Evolutionary conservation across 2,888 invertebrate species (phyloP).

Genomic region (Sinelater perroti): DNA sequence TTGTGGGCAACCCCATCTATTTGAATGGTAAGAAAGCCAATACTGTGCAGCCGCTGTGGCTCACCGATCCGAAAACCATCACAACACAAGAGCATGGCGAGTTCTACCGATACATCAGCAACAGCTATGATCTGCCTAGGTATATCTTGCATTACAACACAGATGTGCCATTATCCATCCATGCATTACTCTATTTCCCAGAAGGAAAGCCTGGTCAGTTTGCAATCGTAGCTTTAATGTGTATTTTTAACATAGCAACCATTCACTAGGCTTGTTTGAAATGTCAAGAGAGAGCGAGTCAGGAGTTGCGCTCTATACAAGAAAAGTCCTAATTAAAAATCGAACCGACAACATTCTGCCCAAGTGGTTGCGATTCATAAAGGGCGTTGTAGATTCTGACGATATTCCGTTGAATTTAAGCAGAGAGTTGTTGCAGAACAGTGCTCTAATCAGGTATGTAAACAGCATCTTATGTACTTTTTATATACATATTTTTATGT

Average conservation of each 20-base stretch:
- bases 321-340: constrained; percentile 92
- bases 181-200: constrained; percentile 91
- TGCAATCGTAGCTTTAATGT: background rate
- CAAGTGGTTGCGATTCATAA: constrained; percentile 94
- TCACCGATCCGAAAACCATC: constrained; percentile 89
- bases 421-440: constrained; percentile 94
- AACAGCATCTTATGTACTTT: background rate
- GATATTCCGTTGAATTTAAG: constrained; percentile 98
- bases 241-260: background rate
- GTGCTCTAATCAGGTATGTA: constrained; percentile 81
- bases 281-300: constrained; percentile 85
- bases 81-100: constrained; percentile 87
- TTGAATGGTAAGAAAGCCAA: constrained; percentile 91
- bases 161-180: constrained; percentile 90
- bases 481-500: too few relatives aligned
- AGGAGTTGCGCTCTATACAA: constrained; percentile 89
- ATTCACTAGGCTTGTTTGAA: constrained; percentile 79
- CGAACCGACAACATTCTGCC: constrained; percentile 91
- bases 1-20: constrained; percentile 92
- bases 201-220: constrained; percentile 72
- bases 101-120: constrained; percentile 90
- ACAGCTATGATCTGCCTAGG: constrained; percentile 86
- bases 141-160: constrained; percentile 93
- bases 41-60: constrained; percentile 91
- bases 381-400: constrained; percentile 98